These are phyloP conservation scores for Toxotes jaculatrix DNA, from an alignment of 2,113 vertebrate species.

Conservation along the genomic window DNA sequence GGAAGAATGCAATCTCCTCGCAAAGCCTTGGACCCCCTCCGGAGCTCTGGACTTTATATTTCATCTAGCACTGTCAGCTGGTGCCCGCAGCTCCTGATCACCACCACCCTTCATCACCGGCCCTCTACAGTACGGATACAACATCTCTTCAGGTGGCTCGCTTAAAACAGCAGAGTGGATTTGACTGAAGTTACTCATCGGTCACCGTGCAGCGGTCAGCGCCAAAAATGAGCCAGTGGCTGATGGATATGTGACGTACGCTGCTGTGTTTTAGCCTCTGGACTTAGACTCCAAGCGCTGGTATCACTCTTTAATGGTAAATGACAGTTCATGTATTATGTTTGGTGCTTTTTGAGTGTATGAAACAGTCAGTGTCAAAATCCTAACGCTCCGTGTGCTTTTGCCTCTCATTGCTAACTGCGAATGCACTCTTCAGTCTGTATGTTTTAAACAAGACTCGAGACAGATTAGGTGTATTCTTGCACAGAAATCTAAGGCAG, in stretches of 20 bases:
- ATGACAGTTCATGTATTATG: conserved; percentile 34
- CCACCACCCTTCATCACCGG: conserved; percentile 30
- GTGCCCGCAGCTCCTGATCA: conserved; percentile 31
- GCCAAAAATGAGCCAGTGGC: neutral
- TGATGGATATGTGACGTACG: conserved; percentile 17
- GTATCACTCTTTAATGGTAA: conserved; percentile 23
- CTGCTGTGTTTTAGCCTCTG: neutral
- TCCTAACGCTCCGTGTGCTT: conserved; percentile 1
- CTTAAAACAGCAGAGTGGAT: conserved; percentile 9
- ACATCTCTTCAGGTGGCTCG: conserved; percentile 21
- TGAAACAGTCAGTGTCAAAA: neutral
- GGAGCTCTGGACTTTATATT: conserved; percentile 60
- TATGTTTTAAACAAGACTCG: neutral
- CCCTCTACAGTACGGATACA: neutral
- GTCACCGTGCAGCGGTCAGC: conserved; percentile 25
- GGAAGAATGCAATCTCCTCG: conserved; percentile 72
- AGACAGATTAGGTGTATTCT: neutral
- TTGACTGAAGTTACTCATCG: conserved; percentile 35
- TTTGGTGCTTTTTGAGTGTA: neutral
- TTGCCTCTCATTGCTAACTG: neutral
- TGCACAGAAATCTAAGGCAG: neutral
- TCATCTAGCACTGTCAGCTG: conserved; percentile 60
- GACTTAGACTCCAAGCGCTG: neutral
- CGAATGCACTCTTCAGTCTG: neutral
- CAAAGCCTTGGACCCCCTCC: conserved; percentile 61